These are phyloP conservation scores for Anguilla megastoma DNA, from an alignment of 2,797 vertebrate species.

Conservation along the genomic window DNA sequence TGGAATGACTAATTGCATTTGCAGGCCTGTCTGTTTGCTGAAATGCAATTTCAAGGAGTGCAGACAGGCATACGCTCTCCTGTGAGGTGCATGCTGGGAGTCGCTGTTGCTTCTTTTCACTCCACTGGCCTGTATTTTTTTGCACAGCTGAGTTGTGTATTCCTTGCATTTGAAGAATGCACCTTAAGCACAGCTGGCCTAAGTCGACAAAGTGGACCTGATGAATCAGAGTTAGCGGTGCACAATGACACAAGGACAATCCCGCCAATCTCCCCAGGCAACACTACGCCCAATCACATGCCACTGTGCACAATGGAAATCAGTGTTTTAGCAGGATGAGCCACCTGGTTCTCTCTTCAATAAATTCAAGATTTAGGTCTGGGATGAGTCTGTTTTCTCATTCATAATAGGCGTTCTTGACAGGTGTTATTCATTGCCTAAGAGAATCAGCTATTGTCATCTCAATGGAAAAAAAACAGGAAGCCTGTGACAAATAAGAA, in stretches of 20 bases:
- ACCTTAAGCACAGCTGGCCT: slow-evolving; percentile 3
- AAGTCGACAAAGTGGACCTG: not conserved
- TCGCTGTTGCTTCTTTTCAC: not conserved
- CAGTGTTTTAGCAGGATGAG: not conserved
- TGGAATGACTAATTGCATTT: not conserved
- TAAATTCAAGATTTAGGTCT: not conserved
- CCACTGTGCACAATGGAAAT: not conserved
- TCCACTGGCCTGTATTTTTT: not conserved
- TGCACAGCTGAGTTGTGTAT: not conserved
- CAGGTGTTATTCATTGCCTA: no score
- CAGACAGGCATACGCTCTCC: not conserved
- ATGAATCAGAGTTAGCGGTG: not conserved
- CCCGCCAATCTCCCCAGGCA: not conserved
- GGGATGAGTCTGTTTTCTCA: not conserved
- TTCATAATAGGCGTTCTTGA: no score
- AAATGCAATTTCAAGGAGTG: not conserved
- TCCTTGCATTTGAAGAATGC: not conserved
- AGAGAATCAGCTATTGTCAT: not conserved
- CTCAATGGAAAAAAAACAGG: not conserved
- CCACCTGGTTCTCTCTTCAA: slow-evolving; percentile 1
- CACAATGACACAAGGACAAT: not conserved
- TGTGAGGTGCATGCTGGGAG: not conserved
- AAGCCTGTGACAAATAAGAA: not conserved
- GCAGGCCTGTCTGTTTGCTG: not conserved
- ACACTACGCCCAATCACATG: not conserved